These are phyloP conservation scores for Beaufortia kweichowensis DNA, from an alignment of 2,113 vertebrate genomes.

Conservation along the genomic window DNA sequence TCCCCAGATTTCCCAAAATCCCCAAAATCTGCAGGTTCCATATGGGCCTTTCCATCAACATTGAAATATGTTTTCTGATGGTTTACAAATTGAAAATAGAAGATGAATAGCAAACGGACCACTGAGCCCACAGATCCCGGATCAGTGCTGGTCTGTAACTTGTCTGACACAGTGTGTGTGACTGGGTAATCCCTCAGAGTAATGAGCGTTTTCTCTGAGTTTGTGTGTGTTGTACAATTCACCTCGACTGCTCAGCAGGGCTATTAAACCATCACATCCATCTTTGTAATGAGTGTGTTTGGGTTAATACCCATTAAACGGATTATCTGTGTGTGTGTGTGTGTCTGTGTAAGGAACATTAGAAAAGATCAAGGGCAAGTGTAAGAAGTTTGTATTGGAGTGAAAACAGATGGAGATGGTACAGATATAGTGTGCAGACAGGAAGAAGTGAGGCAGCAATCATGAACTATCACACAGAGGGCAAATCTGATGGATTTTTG, in stretches of 20 bases:
- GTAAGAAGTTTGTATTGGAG: slow-evolving; percentile 12
- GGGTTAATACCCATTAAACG: slow-evolving; percentile 33
- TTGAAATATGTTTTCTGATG: neutral
- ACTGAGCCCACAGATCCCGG: slow-evolving; percentile 46
- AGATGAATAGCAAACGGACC: slow-evolving; percentile 37
- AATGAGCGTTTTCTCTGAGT: slow-evolving; percentile 19
- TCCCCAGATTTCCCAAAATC: neutral
- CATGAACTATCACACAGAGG: neutral
- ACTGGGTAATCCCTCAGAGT: slow-evolving; percentile 51
- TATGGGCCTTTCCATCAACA: neutral
- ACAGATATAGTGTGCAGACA: neutral
- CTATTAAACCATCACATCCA: slow-evolving; percentile 48
- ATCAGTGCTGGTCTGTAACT: slow-evolving; percentile 37
- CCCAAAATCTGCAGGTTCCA: neutral
- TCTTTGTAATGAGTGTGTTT: slow-evolving; percentile 45
- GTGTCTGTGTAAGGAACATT: slow-evolving; percentile 19
- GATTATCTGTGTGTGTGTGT: slow-evolving; percentile 16
- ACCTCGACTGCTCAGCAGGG: slow-evolving; percentile 37
- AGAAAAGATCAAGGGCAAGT: slow-evolving; percentile 31
- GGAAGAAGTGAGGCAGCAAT: neutral
- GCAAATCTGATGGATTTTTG: neutral
- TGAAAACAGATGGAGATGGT: slow-evolving; percentile 36
- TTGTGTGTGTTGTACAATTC: slow-evolving; percentile 40
- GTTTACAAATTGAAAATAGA: slow-evolving; percentile 17
- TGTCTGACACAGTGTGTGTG: slow-evolving; percentile 47